phyloP scores from a whole-genome alignment of 2,888 invertebrate species.

The Lasioglossum malachurum region DNA sequence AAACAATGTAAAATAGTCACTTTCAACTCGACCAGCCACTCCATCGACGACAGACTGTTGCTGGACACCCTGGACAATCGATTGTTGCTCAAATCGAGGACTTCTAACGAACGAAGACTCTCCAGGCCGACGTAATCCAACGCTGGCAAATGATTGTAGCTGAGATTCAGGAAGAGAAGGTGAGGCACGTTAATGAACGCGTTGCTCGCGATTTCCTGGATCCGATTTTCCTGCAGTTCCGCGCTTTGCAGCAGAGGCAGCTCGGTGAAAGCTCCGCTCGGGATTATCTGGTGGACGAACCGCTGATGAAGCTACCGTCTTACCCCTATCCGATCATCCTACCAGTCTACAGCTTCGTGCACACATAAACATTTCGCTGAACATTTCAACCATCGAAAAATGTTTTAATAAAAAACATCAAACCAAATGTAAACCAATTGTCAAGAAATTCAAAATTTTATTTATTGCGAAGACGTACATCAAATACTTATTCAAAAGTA shows the following conservation, averaged over 20 bases:
- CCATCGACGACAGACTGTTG: slow-evolving; percentile 91
- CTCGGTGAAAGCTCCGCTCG: slow-evolving; percentile 91
- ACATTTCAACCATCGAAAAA: too few relatives aligned
- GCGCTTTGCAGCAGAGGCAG: slow-evolving; percentile 90
- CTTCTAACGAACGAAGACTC: slow-evolving; percentile 92
- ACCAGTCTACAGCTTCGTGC: neutral
- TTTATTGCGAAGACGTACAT: too few relatives aligned
- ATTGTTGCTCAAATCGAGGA: slow-evolving; percentile 94
- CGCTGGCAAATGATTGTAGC: slow-evolving; percentile 91
- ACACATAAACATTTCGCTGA: too few relatives aligned
- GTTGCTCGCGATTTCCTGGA: slow-evolving; percentile 90
- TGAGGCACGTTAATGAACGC: slow-evolving; percentile 93
- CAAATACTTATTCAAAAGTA: too few relatives aligned
- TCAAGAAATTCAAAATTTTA: too few relatives aligned
- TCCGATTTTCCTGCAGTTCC: slow-evolving; percentile 92
- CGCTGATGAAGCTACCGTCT: neutral
- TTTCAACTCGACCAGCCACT: slow-evolving; percentile 94
- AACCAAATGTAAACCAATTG: too few relatives aligned
- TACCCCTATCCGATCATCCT: neutral
- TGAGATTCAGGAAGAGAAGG: slow-evolving; percentile 93
- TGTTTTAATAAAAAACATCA: too few relatives aligned
- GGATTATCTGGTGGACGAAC: slow-evolving; percentile 85
- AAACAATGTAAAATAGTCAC: slow-evolving; percentile 72
- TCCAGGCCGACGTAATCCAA: slow-evolving; percentile 91
- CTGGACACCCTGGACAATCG: slow-evolving; percentile 88